Base-by-base conservation (phyloP, 2,113 vertebrate genomes). In the zebrafish (Danio rerio) region DNA sequence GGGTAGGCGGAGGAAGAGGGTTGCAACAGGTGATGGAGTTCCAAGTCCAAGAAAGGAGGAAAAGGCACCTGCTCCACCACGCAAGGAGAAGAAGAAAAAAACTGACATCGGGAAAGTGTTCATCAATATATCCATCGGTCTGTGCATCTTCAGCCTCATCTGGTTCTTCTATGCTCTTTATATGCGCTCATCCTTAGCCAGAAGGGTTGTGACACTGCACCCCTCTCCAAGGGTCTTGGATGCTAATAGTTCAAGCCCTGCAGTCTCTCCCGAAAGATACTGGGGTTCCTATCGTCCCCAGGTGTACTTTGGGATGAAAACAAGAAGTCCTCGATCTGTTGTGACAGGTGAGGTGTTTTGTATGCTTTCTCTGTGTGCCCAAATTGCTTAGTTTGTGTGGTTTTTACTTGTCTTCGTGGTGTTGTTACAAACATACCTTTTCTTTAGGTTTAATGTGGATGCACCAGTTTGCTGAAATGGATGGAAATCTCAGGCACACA, bases 231-330 rank as follows among this genome's bases (percentile, higher is more conserved):
- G 83, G 1, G 92, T 93, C 47, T 88, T 97, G 0, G 87, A 93
- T 4, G 84, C 91, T 9, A 93, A 95, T 49, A 94, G 95, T 84
- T 94, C 92, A 79, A 92, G 91, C n/a, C 89, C 96, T 0, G 78
- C 87, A 1, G 93, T 93, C 20, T 89, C 95, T 0, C 94, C 96
- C 0, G 87, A 88, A 5, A 93, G 92, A 78, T 98, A 96, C 86
- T 98, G 97, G 97, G 97, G 97, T 72, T 95, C 97, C 1, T 98
- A 98, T 88, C 94, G 97, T 18, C 97, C 97, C 0, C 96, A 98
- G 78, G 94, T 98, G 10, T 98, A 98, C 88, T 96, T 99, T 55
- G 97, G 97, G 50, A 98, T 99, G 97, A 98, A 98, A 92, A 96
- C 97, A 0, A 95, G 97, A 85, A 98, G 96, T 89, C 93, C 95